These are phyloP conservation scores for Xyrichtys novacula DNA, from an alignment of 2,797 vertebrate genomes.

Conservation along the genomic window DNA sequence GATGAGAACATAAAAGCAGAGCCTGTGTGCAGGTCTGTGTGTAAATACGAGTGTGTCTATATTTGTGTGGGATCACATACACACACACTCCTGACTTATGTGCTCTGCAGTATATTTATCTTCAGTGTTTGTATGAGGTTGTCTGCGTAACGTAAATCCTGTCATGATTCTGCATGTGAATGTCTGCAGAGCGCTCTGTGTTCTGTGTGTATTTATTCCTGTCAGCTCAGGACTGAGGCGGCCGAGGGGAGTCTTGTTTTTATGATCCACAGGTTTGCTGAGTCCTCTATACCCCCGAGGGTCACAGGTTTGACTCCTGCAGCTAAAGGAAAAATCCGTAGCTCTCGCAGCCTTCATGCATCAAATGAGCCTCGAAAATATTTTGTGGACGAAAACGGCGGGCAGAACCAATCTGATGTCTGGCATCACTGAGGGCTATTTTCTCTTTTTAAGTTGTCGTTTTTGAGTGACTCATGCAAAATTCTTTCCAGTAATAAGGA, in stretches of 20 bases:
- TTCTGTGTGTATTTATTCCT: conserved; percentile 21
- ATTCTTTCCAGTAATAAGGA: conserved; percentile 70
- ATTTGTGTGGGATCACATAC: neutral
- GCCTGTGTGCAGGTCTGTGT: conserved; percentile 3
- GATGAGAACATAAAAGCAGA: conserved; percentile 4
- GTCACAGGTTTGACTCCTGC: neutral
- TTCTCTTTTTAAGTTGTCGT: conserved; percentile 24
- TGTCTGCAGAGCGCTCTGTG: conserved; percentile 1
- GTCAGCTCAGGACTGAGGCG: neutral
- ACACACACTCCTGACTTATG: neutral
- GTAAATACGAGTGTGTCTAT: conserved; percentile 6
- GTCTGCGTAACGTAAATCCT: conserved; percentile 38
- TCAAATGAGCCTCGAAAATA: neutral
- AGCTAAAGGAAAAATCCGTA: neutral
- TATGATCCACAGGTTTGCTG: neutral
- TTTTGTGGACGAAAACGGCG: neutral
- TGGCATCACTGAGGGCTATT: conserved; percentile 19
- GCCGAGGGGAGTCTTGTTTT: neutral
- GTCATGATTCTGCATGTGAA: conserved; percentile 16
- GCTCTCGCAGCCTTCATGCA: neutral
- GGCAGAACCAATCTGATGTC: neutral
- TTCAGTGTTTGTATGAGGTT: conserved; percentile 36
- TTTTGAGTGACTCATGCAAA: conserved; percentile 54
- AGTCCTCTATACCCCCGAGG: neutral
- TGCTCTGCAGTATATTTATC: conserved; percentile 32